Conservation (phyloP, 2,113 vertebrate genomes). For the Dasyornis broadbenti region DNA sequence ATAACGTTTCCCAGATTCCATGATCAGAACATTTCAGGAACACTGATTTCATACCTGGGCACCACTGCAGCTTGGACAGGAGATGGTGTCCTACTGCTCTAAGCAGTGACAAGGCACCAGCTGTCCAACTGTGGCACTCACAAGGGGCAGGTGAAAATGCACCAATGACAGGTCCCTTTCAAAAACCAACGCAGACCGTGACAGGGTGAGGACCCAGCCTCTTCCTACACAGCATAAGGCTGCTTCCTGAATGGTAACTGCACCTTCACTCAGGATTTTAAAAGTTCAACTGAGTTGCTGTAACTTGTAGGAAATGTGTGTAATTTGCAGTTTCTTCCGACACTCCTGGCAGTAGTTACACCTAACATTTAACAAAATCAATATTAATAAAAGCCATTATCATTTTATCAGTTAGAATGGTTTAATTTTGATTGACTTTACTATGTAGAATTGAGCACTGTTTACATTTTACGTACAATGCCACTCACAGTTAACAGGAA, state of each 20-base stretch:
- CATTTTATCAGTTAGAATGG: background rate
- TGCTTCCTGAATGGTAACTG: fast-evolving
- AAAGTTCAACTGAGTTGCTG: fast-evolving
- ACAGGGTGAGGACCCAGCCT: fast-evolving
- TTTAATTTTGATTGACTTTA: conserved; percentile 6
- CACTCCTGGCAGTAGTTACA: background rate
- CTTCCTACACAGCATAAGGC: no score
- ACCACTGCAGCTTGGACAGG: background rate
- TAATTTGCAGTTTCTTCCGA: fast-evolving
- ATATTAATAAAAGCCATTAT: background rate
- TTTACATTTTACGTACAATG: background rate
- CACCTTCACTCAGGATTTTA: background rate
- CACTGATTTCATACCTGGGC: background rate
- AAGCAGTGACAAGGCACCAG: background rate
- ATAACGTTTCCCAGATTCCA: background rate
- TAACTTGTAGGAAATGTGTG: fast-evolving
- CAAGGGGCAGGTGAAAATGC: background rate
- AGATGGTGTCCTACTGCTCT: fast-evolving
- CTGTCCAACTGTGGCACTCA: fast-evolving
- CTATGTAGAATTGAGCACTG: background rate
- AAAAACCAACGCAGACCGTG: background rate
- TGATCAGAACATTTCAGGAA: background rate
- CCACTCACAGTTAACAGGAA: background rate
- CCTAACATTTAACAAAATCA: background rate
- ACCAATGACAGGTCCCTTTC: fast-evolving